Percentiles rank a stretch among this genome's conserved stretches.
Conservation (phyloP, 2,888 invertebrate species). For the Kuschelorhynchus macadamiae region DNA sequence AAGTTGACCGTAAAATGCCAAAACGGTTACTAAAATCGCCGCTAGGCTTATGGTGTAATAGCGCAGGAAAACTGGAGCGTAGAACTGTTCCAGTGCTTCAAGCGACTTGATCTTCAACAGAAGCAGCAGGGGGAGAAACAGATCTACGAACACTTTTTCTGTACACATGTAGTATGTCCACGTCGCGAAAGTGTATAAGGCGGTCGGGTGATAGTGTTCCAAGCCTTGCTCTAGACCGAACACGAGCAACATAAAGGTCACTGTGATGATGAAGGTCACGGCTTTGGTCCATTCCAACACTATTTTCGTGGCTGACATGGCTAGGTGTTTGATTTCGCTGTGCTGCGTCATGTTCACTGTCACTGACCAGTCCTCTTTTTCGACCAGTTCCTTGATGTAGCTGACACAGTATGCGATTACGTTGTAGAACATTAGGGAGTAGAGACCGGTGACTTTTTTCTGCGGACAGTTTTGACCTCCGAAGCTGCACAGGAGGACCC, state of each 20-base stretch:
- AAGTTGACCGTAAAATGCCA: slow-evolving; percentile 73
- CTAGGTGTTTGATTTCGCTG: slow-evolving; percentile 80
- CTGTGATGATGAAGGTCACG: slow-evolving; percentile 83
- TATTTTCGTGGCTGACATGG: slow-evolving; percentile 86
- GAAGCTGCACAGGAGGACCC: slow-evolving; percentile 72
- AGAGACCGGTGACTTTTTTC: slow-evolving; percentile 76
- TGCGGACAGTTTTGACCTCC: slow-evolving; percentile 67
- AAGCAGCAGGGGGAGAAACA: slow-evolving; percentile 74
- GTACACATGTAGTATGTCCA: slow-evolving; percentile 80
- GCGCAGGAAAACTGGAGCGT: slow-evolving; percentile 77
- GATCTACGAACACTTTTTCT: slow-evolving; percentile 79
- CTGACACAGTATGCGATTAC: slow-evolving; percentile 83
- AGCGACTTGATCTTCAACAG: slow-evolving; percentile 75
- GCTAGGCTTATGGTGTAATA: slow-evolving; percentile 74
- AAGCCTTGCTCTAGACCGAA: slow-evolving; percentile 83
- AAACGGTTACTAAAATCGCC: slow-evolving; percentile 71
- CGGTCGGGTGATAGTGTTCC: slow-evolving; percentile 80
- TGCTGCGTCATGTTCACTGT: slow-evolving; percentile 82
- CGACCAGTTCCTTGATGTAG: slow-evolving; percentile 81
- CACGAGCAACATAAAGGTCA: slow-evolving; percentile 82
- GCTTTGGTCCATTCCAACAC: slow-evolving; percentile 88
- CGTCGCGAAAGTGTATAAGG: slow-evolving; percentile 76
- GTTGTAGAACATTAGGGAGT: slow-evolving; percentile 87
- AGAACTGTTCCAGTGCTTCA: slow-evolving; percentile 81
- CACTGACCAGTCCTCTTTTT: slow-evolving; percentile 84